Base-by-base conservation (phyloP, 2,888 invertebrate genomes). In the Scaptomyza cyrtandrae region DNA sequence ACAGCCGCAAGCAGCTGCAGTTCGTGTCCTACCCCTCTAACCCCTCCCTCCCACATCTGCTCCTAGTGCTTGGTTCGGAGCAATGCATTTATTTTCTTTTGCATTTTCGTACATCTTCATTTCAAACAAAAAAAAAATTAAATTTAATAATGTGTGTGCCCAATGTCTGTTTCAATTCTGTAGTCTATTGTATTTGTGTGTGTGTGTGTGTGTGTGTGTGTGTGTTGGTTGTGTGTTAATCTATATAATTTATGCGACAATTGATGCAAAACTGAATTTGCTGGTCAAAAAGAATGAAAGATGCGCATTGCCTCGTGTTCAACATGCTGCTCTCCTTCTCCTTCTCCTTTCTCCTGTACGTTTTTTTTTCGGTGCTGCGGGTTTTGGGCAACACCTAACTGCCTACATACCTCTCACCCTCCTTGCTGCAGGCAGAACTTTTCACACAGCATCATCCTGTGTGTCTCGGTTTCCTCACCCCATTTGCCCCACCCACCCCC, bases 201-300 rank as follows among this genome's bases (percentile, higher is more conserved):
- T 27, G 10, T 53, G 39, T 50, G 11, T 43, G 55, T 67, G n/a
- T 57, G 43, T 41, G 45, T 53, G 43, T 52, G 11, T 43, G 55
- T 67, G 11, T 54, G 43, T 55, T 39, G 14, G 9, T 52, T 39
- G 44, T 59, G 63, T 82, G 80, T 75, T 85, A 83, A 86, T 83
- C 81, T 84, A 80, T 78, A 81, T 81, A 81, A 84, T 86, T 86
- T 84, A 86, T 86, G 86, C 86, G 75, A 80, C 86, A 86, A 86
- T 86, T 84, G 84, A 74, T 70, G 80, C 75, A 78, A 75, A 80
- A 82, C 74, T 85, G 76, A 72, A 77, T 75, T 86, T 76, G 61
- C 71, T 65, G 66, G 57, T 62, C 73, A 71, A 75, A 83, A 71
- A 63, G 60, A 68, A 72, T 78, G 54, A 62, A 63, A 62, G 61